These are phyloP conservation scores for Microctenopoma stevenorrisi DNA, from an alignment of 2,797 vertebrate species.

Conservation along the genomic window DNA sequence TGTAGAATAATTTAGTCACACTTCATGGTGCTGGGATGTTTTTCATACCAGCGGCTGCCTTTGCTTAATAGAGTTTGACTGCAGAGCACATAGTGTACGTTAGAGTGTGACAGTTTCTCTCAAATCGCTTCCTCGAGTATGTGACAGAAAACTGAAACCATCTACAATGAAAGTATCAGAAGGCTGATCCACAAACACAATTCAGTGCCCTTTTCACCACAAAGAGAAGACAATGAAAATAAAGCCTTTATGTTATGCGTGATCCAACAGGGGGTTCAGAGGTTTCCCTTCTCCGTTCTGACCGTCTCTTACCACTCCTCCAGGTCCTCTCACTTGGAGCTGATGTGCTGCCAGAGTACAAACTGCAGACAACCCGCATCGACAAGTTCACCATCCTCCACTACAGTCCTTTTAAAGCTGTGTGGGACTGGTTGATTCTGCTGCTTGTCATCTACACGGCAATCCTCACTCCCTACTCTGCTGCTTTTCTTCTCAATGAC, in stretches of 20 bases:
- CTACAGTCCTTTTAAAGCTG: constrained; percentile 98
- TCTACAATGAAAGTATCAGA: constrained; percentile 21
- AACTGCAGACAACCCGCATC: constrained; percentile 96
- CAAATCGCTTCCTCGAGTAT: constrained; percentile 49
- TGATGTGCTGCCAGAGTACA: constrained; percentile 97
- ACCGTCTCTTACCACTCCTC: constrained; percentile 38
- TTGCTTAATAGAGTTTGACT: constrained; percentile 56
- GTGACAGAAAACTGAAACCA: constrained; percentile 15
- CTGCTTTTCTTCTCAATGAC: constrained; percentile 97
- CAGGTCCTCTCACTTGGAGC: constrained; percentile 97
- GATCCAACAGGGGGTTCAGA: not conserved
- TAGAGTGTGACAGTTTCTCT: constrained; percentile 40
- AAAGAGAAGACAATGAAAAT: not conserved
- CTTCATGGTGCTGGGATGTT: constrained; percentile 48
- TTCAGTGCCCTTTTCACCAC: not conserved
- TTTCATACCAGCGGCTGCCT: constrained; percentile 38
- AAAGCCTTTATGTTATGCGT: constrained; percentile 9
- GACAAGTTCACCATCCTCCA: constrained; percentile 99
- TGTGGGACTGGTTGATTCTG: constrained; percentile 99
- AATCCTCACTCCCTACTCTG: constrained; percentile 97
- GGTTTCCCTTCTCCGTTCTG: not conserved
- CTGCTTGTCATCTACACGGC: constrained; percentile 98
- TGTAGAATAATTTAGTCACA: constrained; percentile 36
- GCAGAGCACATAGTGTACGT: constrained; percentile 35
- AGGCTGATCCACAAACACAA: not conserved